Evolutionary conservation across 2,113 vertebrate species (phyloP), one percentile per base, ranked within the genome.

Genomic region (Melanostigma gelatinosum): DNA sequence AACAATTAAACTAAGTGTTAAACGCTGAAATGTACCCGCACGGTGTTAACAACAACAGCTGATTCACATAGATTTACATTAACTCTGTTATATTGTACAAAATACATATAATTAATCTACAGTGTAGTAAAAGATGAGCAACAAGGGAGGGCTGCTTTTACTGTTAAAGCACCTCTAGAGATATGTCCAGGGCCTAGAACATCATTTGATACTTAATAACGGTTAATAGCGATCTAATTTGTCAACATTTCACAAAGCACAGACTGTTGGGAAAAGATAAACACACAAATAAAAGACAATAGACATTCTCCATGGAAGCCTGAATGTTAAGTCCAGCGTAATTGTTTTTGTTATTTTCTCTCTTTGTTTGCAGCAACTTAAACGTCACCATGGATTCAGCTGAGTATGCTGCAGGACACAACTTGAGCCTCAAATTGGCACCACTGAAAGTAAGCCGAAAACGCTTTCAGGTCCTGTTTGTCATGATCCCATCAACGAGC

Each of bases 1-100:
- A 69, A 79, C 46, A 72, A 52, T 69, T 24, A 70, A 32, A 58
- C 40, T 32, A 52, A 61, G 42, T 57, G 50, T 34, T 70, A 32
- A 63, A 73, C 50, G 55, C 22, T 16, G 24, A 54, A 67, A 67
- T 75, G 5, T 34, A 34, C 64, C 62, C 38, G 20, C 74, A 22
- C 27, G 20, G 32, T 4, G 63, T 16, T 42, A 60, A 22, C 20
- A 27, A 66, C 24, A 54, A 55, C 9, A 20, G 64, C 42, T 62
- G 38, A 11, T 54, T 60, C 44, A 52, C 32, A 22, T 22, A n/a
- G 32, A 50, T 24, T 65, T 4, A 29, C 8, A 79, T 34, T 44
- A 34, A 27, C 57, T 38, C 9, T 42, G 54, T 29, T 58, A 42
- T 42, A 24, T 8, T 38, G 9, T 44, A 50, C 10, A 46, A 32